phyloP scores from a whole-genome alignment of 30 jellyfish, hydroid and myxozoan species.

The Aurelia coerulea region DNA sequence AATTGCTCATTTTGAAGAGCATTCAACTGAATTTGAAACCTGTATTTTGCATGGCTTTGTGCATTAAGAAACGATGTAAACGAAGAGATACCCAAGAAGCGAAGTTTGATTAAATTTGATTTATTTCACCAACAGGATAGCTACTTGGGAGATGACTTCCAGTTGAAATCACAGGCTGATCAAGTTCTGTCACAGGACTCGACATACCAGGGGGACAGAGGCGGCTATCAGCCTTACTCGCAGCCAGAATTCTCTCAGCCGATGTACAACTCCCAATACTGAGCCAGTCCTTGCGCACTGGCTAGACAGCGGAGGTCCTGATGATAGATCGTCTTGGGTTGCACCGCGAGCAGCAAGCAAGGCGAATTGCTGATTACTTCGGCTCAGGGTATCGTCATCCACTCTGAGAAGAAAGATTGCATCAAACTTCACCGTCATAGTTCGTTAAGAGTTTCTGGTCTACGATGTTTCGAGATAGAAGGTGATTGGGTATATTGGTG shows the following conservation, averaged over 20 bases:
- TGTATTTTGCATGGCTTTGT: too few relatives aligned
- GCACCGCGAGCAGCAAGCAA: conserved; percentile 60
- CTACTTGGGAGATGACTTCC: conserved; percentile 97
- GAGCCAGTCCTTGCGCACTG: conserved; percentile 91
- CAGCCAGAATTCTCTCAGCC: conserved; percentile 99
- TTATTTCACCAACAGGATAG: conserved; percentile 79
- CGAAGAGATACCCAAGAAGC: too few relatives aligned
- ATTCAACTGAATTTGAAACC: too few relatives aligned
- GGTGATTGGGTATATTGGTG: conserved; percentile 2
- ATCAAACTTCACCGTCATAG: conserved; percentile 33
- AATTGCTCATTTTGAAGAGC: too few relatives aligned
- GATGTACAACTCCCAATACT: conserved; percentile 99
- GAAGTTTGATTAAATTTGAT: background rate
- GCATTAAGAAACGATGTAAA: too few relatives aligned
- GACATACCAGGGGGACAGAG: conserved; percentile 98
- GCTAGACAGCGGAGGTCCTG: conserved; percentile 75
- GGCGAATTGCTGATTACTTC: conserved; percentile 5
- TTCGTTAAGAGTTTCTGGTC: conserved; percentile 61
- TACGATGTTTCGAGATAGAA: conserved; percentile 14
- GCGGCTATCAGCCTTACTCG: conserved; percentile 99
- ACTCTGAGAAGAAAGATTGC: conserved; percentile 6
- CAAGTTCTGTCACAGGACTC: conserved; percentile 99
- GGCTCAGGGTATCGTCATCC: conserved; percentile 19
- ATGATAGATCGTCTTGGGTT: conserved; percentile 66
- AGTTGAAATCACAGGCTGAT: conserved; percentile 97